Conservation (phyloP, 2,113 vertebrate genomes). For the Jacana jacana region DNA sequence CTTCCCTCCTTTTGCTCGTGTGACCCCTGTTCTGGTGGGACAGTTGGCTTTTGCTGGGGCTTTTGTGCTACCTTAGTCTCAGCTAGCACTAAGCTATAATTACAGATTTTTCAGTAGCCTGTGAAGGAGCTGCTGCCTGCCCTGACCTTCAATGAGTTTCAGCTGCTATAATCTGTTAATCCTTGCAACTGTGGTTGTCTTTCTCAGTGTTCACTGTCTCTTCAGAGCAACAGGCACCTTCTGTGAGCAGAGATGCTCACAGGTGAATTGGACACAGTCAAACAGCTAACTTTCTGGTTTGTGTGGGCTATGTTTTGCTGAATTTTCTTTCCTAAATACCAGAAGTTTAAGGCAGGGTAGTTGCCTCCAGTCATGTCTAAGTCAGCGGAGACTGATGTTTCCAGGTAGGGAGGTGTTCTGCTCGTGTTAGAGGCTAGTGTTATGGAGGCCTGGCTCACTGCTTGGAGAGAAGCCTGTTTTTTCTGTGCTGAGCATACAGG, state of each 20-base stretch:
- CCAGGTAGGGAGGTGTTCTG: background rate
- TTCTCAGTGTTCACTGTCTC: fast-evolving
- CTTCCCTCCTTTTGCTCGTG: background rate
- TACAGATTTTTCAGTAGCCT: background rate
- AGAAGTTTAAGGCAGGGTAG: background rate
- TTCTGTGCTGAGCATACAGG: background rate
- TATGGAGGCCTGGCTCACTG: background rate
- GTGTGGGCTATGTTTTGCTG: background rate
- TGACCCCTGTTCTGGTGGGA: background rate
- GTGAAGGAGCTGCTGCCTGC: background rate
- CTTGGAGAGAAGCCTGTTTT: background rate
- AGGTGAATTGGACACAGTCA: background rate
- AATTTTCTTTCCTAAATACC: background rate
- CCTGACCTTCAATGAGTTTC: background rate
- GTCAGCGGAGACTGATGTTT: background rate
- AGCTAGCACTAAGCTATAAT: background rate
- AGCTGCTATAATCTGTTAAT: background rate
- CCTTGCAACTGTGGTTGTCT: background rate
- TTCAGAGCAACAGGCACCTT: fast-evolving
- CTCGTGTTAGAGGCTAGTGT: background rate
- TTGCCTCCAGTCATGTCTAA: background rate
- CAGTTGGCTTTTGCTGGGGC: background rate
- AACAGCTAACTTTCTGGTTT: background rate
- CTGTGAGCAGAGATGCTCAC: background rate
- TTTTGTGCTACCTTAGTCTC: background rate